Conservation (phyloP, 2,888 invertebrate species). For the Agonum fuliginosum region DNA sequence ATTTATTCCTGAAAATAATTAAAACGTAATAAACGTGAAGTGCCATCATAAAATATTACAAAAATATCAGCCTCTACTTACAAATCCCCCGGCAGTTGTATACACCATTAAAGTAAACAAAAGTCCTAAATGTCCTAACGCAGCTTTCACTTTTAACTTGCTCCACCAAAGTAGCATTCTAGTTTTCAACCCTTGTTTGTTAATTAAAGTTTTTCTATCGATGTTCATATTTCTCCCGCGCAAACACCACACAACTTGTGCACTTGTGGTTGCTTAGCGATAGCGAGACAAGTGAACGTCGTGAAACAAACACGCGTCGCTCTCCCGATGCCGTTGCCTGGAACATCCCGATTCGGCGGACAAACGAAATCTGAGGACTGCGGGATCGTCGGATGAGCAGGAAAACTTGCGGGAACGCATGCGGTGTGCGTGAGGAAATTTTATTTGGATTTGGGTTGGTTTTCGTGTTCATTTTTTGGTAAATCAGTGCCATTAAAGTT, state of each 20-base stretch:
- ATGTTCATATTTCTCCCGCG: constrained; percentile 51
- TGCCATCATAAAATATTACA: too few species aligned
- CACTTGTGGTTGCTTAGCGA: not conserved
- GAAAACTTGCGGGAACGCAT: constrained; percentile 6
- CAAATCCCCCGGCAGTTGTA: constrained; percentile 87
- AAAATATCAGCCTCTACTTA: constrained; percentile 74
- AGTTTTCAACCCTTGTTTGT: constrained; percentile 65
- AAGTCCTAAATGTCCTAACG: constrained; percentile 83
- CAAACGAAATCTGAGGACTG: constrained; percentile 44
- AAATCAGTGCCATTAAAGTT: not conserved
- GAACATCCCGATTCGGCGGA: constrained; percentile 50
- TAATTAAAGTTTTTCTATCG: constrained; percentile 45
- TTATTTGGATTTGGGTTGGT: constrained; percentile 4
- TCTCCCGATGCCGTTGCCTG: constrained; percentile 30
- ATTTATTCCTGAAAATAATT: not conserved
- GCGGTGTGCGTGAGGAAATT: not conserved
- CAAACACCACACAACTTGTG: not conserved
- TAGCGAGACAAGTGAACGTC: not conserved
- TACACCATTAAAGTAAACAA: constrained; percentile 85
- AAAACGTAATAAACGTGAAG: too few species aligned
- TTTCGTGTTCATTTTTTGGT: not conserved
- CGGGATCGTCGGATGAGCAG: constrained; percentile 51
- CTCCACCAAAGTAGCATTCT: constrained; percentile 73
- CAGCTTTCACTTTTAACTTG: constrained; percentile 79
- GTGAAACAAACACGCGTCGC: constrained; percentile 33